Evolutionary conservation across 1,140 invertebrate genomes (phyloP).

Genomic region (Drosophila bocqueti): DNA sequence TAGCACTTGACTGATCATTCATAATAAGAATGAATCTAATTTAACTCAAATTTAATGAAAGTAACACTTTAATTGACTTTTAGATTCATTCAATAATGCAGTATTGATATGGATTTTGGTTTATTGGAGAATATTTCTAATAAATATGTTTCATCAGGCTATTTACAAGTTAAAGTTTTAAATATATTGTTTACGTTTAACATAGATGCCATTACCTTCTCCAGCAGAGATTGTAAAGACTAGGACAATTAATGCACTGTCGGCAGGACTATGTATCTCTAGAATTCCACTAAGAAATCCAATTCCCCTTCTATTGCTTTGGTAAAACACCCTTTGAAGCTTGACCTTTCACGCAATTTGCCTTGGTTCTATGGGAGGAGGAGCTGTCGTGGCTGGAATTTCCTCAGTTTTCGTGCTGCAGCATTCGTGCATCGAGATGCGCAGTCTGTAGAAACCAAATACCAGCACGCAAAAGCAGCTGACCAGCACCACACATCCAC

Average conservation of each 20-base stretch:
- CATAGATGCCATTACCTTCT: not conserved
- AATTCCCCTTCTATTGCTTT: not conserved
- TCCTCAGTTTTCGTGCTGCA: slow-evolving; percentile 32
- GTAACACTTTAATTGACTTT: no score
- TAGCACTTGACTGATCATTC: not conserved
- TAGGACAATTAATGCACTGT: not conserved
- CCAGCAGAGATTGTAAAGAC: not conserved
- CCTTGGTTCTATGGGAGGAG: not conserved
- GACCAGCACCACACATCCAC: slow-evolving; percentile 59
- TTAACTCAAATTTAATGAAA: no score
- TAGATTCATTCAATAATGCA: no score
- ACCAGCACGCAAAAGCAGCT: slow-evolving; percentile 55
- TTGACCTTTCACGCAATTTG: slow-evolving; percentile 18
- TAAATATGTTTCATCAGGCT: slow-evolving; percentile 4
- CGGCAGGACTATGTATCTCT: not conserved
- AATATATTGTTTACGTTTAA: not conserved
- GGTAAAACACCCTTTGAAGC: not conserved
- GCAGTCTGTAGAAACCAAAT: slow-evolving; percentile 58
- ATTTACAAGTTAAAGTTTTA: not conserved
- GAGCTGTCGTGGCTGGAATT: slow-evolving; percentile 10
- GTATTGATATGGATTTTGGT: not conserved
- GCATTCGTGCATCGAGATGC: slow-evolving; percentile 35
- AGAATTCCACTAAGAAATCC: not conserved
- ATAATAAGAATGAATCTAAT: not conserved
- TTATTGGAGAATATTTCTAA: not conserved